Conservation (phyloP, 2,888 invertebrate species). For the Lasioglossum zephyrum region DNA sequence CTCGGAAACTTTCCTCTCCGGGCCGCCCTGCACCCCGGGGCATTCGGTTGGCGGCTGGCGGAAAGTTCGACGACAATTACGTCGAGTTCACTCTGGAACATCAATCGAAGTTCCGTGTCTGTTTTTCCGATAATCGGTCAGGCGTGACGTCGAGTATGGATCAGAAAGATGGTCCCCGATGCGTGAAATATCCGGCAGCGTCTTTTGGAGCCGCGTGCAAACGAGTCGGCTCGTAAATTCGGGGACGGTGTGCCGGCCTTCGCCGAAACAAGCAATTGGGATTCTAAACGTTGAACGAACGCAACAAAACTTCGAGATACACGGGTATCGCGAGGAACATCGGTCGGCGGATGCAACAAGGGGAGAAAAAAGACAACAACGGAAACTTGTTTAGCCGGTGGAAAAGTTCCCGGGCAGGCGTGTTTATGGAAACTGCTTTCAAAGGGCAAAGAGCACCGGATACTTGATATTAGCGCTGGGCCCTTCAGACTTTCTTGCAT, state of each 20-base stretch:
- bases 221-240: background rate
- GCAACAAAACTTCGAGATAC: background rate
- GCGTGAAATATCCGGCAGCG: constrained; percentile 17
- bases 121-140: constrained; percentile 49
- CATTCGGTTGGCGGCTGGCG: background rate
- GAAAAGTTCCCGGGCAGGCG: constrained; percentile 33
- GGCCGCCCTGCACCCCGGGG: background rate
- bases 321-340: constrained; percentile 6
- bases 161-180: constrained; percentile 15
- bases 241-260: background rate
- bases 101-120: constrained; percentile 49
- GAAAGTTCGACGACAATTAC: constrained; percentile 48
- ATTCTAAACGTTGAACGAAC: background rate
- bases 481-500: constrained; percentile 31
- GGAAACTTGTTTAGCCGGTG: constrained; percentile 32
- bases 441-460: constrained; percentile 30
- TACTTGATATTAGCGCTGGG: constrained; percentile 46
- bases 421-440: constrained; percentile 52
- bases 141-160: constrained; percentile 25
- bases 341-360: background rate
- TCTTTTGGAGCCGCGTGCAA: background rate
- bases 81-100: constrained; percentile 28
- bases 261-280: background rate
- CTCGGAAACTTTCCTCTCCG: background rate
- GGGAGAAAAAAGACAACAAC: background rate